These are phyloP conservation scores for Psittacula cyanocephala DNA, from an alignment of 2,113 vertebrate genomes.

Conservation along the genomic window DNA sequence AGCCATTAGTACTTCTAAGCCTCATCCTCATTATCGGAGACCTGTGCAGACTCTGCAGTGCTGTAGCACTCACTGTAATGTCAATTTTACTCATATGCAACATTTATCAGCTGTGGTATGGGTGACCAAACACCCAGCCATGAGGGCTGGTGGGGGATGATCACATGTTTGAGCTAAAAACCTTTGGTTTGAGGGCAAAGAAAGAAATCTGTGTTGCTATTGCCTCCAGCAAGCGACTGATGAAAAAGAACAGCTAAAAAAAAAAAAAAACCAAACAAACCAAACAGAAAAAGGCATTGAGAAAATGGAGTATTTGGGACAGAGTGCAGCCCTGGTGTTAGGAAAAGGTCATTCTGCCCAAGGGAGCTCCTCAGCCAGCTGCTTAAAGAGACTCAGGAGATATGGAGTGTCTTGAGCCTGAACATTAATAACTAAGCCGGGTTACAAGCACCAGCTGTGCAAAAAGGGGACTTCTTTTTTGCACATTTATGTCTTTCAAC, in stretches of 20 bases:
- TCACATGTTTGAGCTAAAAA: neutral
- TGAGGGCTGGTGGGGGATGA: neutral
- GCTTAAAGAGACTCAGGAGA: neutral
- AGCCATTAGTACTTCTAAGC: neutral
- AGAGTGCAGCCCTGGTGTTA: neutral
- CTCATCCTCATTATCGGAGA: neutral
- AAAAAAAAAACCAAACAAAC: neutral
- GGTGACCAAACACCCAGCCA: neutral
- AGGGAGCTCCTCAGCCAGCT: neutral
- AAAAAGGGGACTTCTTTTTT: neutral
- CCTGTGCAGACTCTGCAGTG: neutral
- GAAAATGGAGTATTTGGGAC: neutral
- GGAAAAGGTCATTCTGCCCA: neutral
- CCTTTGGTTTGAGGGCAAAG: neutral
- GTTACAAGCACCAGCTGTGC: neutral
- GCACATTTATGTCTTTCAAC: neutral
- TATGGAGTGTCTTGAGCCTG: neutral
- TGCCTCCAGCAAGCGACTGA: neutral
- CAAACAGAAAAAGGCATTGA: neutral
- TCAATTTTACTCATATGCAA: neutral
- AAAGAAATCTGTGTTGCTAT: neutral
- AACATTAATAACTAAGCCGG: neutral
- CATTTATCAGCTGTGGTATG: neutral
- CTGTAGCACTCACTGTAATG: neutral
- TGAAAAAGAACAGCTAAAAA: neutral